Base-by-base conservation (phyloP, 2,888 invertebrate genomes). In the Caenorhabditis zanzibari region DNA sequence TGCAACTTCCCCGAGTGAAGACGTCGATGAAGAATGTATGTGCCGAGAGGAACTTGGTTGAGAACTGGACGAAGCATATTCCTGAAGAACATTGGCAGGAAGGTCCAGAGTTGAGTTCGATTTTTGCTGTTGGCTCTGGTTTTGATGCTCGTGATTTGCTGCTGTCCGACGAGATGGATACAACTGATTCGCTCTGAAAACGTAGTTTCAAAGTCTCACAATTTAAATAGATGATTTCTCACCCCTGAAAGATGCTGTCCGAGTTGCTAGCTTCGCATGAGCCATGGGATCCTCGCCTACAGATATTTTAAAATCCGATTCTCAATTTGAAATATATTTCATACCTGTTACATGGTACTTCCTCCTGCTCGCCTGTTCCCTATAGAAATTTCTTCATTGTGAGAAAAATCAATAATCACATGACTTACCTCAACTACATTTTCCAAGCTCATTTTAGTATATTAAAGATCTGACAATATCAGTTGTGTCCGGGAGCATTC, bases 121-220 rank as follows among this genome's bases (percentile, higher is more conserved):
- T 5, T 61, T 74, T 24, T 80, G 66, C 22, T 64, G 71, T 16
- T 76, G 74, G 58, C 75, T 63, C 16, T 63, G 63, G 24, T 63
- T 72, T 32, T 83, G 82, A 64, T 83, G 82, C 4, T 83, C 79
- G 14, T 72, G 69, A 32, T 83, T 83, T 1, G 82, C 82, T 16
- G 79, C 74, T 24, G 72, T 79, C n/a, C 68, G 77, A 9, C 79
- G 68, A 2, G 79, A 83, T 16, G 82, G 82, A 54, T 74, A 83
- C 24, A 83, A 22, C 35, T 79, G 82, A 52, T 83, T 83, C 49
- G 79, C 82, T 44, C 80, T 79, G 56, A 24, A 71, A 71, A 24
- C n/a, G n/a, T n/a, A 44, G 14, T 56, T 24, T 24, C n/a, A 28
- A 28, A 26, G n/a, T n/a, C n/a, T n/a, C n/a, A n/a, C n/a, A n/a